Evolutionary conservation across 1,140 invertebrate genomes (phyloP), one percentile per base, ranked within the genome.

Genomic region (Drosophila varians): DNA sequence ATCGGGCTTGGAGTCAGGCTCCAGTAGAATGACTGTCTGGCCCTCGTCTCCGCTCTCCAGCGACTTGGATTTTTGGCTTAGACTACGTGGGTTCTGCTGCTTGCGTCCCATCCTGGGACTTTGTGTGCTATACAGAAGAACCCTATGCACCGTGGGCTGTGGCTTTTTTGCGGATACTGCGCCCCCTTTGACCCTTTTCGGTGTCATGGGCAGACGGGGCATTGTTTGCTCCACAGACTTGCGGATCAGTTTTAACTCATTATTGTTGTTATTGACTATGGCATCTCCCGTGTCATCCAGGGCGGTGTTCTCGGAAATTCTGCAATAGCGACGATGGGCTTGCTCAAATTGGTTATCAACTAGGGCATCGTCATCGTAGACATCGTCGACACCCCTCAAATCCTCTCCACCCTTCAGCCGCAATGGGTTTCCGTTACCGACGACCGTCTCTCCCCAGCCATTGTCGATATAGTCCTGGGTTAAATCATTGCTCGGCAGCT

Each of bases 41-140:
- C 49, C 2, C 2, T 57, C 52, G 19, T 69, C 65, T 2, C 43
- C 60, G 0, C 26, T 28, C 11, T 19, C 53, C 25, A 61, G 46
- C n/a, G 55, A 47, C 46, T 72, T 82, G 8, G 61, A 42, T 28
- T 19, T 58, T 26, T 58, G 58, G 47, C 46, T 65, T 16, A 77
- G 55, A 34, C 28, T 73, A 11, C 80, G 66, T 12, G 57, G 66
- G 16, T n/a, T 60, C 34, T 66, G 83, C 57, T 77, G 84, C 55
- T 88, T 84, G 46, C 78, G 87, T 5, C 82, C 52, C 40, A 75
- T 42, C 19, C 87, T 56, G 8, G 87, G 87, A 69, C 87, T 90
- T 52, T 90, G 87, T 28, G 62, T 90, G 60, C 78, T 90, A 40
- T 90, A 90, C 12, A 90, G 53, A 42, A 90, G 62, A 2, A 90